A percentile compares a stretch with the other conserved stretches of the same genome.
phyloP scores from a whole-genome alignment of 1,140 invertebrate genomes.

The Frieseomelitta varia region DNA sequence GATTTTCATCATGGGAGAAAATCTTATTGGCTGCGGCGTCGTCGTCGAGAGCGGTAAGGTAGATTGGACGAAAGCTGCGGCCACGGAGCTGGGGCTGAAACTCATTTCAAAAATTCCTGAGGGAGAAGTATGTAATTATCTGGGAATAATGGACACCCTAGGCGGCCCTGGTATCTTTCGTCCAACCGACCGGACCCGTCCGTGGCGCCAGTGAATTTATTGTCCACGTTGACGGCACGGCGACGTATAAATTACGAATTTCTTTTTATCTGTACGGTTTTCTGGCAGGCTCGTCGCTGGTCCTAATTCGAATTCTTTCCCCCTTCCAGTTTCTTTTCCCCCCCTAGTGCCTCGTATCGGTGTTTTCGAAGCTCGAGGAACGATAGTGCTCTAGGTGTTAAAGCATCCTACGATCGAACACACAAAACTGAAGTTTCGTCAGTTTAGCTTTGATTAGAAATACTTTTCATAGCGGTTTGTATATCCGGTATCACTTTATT shows the following conservation, averaged over 20 bases:
- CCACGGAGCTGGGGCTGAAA: slow-evolving; percentile 44
- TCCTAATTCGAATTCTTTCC: neutral
- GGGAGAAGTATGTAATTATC: slow-evolving; percentile 72
- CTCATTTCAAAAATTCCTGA: slow-evolving; percentile 74
- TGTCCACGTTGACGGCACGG: slow-evolving; percentile 38
- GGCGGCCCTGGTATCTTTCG: slow-evolving; percentile 64
- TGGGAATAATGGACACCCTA: slow-evolving; percentile 72
- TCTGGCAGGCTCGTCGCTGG: neutral
- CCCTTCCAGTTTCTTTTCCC: neutral
- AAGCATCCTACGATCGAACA: too few species aligned
- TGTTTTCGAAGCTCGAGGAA: neutral
- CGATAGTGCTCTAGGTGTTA: too few species aligned
- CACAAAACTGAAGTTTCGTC: too few species aligned
- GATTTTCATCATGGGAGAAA: neutral
- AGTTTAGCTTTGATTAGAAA: too few species aligned
- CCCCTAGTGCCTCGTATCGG: neutral
- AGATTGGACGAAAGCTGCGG: slow-evolving; percentile 10
- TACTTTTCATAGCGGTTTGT: too few species aligned
- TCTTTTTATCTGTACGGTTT: neutral
- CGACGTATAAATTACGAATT: slow-evolving; percentile 12
- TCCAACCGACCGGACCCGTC: slow-evolving; percentile 19
- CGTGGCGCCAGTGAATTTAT: slow-evolving; percentile 56
- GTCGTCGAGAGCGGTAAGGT: neutral
- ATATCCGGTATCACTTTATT: too few species aligned
- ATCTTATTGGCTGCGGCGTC: slow-evolving; percentile 16